Conservation (phyloP, 2,888 invertebrate genomes). For the Panorpa germanica region DNA sequence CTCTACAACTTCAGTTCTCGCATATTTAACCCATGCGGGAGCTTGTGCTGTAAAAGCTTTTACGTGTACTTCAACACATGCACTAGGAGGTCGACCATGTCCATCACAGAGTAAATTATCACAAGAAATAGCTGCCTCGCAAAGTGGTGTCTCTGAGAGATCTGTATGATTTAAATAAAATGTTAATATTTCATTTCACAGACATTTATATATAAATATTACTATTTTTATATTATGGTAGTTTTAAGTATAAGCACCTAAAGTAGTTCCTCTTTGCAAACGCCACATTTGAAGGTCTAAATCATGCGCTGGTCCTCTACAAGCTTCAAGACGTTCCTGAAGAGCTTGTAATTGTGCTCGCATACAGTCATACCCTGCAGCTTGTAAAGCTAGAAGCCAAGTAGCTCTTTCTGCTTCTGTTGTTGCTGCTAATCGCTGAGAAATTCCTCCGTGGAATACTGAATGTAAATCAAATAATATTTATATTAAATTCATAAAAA, state of each 20-base stretch:
- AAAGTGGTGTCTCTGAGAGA: slow-evolving; percentile 65
- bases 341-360: slow-evolving; percentile 45
- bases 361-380: slow-evolving; percentile 70
- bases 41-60: slow-evolving; percentile 34
- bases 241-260: slow-evolving; percentile 36
- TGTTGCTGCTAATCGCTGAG: slow-evolving; percentile 62
- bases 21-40: slow-evolving; percentile 62
- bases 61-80: slow-evolving; percentile 58
- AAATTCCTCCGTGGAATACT: slow-evolving; percentile 71
- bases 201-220: too few species aligned
- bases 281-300: slow-evolving; percentile 52
- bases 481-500: slow-evolving; percentile 7
- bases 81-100: slow-evolving; percentile 70
- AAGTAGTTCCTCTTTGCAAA: slow-evolving; percentile 43
- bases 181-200: too few species aligned
- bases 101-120: slow-evolving; percentile 78
- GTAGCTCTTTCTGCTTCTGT: slow-evolving; percentile 64
- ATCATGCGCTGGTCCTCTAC: slow-evolving; percentile 38
- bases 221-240: slow-evolving; percentile 13
- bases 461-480: slow-evolving; percentile 13
- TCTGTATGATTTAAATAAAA: too few species aligned
- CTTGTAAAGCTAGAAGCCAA: slow-evolving; percentile 71
- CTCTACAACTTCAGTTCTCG: slow-evolving; percentile 75
- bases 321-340: slow-evolving; percentile 37
- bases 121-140: slow-evolving; percentile 74